These are phyloP conservation scores for Styela clava DNA, from an alignment of 23 tunicate genomes.

Conservation along the genomic window DNA sequence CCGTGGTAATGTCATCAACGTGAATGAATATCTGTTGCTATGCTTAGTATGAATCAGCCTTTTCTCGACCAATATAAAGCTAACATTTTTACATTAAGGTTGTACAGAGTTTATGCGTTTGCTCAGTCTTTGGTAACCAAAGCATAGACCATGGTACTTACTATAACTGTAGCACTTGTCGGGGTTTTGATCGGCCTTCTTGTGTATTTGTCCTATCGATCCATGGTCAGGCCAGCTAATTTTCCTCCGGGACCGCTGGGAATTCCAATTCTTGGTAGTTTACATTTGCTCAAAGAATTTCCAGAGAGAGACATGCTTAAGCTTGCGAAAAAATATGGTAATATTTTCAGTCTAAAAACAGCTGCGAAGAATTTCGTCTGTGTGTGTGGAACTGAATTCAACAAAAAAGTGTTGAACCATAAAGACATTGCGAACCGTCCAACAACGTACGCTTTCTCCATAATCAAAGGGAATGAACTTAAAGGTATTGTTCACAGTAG, in stretches of 20 bases:
- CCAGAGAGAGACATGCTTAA: neutral
- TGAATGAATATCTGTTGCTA: too few species aligned
- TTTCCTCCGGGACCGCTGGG: neutral
- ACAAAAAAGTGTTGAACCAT: neutral
- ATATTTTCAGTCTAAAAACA: neutral
- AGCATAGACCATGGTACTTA: too few species aligned
- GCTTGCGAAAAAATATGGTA: neutral
- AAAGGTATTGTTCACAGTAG: neutral
- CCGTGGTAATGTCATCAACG: too few species aligned
- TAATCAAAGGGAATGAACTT: neutral
- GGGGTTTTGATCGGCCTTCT: neutral
- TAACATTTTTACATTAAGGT: too few species aligned
- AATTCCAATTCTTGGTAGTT: neutral
- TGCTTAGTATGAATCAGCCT: too few species aligned
- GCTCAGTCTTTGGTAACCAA: too few species aligned
- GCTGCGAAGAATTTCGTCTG: neutral
- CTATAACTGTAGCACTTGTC: too few species aligned
- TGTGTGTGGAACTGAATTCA: neutral
- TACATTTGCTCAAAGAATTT: neutral
- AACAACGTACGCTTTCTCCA: neutral
- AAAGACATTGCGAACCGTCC: neutral
- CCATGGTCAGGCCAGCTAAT: neutral
- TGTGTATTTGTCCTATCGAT: neutral
- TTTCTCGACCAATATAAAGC: too few species aligned
- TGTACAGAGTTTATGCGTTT: too few species aligned